Evolutionary conservation across 2,797 vertebrate genomes (phyloP), one percentile per base, ranked within the genome.

Genomic region (Danio albolineatus): DNA sequence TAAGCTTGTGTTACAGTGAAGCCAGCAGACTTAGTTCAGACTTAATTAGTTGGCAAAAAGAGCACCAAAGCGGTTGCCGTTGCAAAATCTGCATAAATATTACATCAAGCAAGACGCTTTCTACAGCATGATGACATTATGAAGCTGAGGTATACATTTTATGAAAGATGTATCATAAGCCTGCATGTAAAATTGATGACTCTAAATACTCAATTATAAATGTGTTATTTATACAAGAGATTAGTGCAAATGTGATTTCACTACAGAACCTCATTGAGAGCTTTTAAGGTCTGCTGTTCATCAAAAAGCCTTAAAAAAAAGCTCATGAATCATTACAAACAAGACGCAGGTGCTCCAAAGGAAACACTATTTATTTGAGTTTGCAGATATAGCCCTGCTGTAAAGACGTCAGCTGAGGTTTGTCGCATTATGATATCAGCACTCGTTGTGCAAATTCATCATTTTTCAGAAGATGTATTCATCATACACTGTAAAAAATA

Each of bases 231-330:
- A 19, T 43, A 41, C 44, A 21, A 10, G 8, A 78, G 76, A 78
- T 70, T 70, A 69, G 43, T 51, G 66, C 54, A 69, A 78, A 60
- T 44, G 28, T 61, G 9, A 59, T 60, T 21, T 51, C 66, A 78
- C 19, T 0, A 70, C 65, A 70, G 41, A 51, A 28, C 65, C 43
- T 60, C 44, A 70, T 13, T 59, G 12, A 3, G 17, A 59, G 41
- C 43, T n/a, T 17, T 38, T 10, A 10, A 78, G 12, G 43, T 49
- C 59, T 60, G 12, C n/a, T 60, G 8, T 39, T 65, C 13, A 21
- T 49, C 28, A 43, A n/a, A 78, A 78, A 48, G 9, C 28, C 2
- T 36, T 13, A 28, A 28, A 51, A 51, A 38, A 69, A 69, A 51
- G 28, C 13, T 49, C 44, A 60, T 46, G 44, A 60, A 70, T 48